Evolutionary conservation across 2,888 invertebrate species (phyloP).

Genomic region (Eupithecia insigniata): DNA sequence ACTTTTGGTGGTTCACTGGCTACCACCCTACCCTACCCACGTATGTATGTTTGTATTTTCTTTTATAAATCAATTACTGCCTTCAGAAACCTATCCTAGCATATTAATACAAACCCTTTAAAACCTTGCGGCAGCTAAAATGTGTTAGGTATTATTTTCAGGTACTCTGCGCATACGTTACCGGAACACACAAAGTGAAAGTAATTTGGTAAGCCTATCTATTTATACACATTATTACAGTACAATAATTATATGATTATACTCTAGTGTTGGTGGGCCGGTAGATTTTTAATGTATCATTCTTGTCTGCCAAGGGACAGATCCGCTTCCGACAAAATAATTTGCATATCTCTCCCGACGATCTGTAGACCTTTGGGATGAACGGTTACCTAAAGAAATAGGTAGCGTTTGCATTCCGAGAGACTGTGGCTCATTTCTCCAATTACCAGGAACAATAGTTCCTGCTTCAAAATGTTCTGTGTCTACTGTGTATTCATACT

Average conservation of each 20-base stretch:
- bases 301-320: conserved; percentile 40
- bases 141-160: too few species aligned
- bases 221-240: too few species aligned
- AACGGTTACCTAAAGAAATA: conserved; percentile 30
- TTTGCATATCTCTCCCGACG: conserved; percentile 33
- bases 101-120: too few species aligned
- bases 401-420: conserved; percentile 33
- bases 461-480: conserved; percentile 35
- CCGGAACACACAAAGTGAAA: too few species aligned
- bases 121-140: too few species aligned
- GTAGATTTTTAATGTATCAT: conserved; percentile 35
- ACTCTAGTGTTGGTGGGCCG: conserved; percentile 25
- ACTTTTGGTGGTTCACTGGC: too few species aligned
- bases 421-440: conserved; percentile 37
- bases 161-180: too few species aligned
- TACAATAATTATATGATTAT: conserved; percentile 11
- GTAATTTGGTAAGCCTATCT: too few species aligned
- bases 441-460: conserved; percentile 36
- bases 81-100: too few species aligned
- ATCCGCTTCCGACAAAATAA: conserved; percentile 39
- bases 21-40: too few species aligned
- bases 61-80: too few species aligned
- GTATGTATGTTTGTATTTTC: too few species aligned
- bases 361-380: conserved; percentile 20
- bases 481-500: conserved; percentile 30